These are phyloP conservation scores for Gallinago nigripennis DNA, from an alignment of 2,797 vertebrate species.

Conservation along the genomic window DNA sequence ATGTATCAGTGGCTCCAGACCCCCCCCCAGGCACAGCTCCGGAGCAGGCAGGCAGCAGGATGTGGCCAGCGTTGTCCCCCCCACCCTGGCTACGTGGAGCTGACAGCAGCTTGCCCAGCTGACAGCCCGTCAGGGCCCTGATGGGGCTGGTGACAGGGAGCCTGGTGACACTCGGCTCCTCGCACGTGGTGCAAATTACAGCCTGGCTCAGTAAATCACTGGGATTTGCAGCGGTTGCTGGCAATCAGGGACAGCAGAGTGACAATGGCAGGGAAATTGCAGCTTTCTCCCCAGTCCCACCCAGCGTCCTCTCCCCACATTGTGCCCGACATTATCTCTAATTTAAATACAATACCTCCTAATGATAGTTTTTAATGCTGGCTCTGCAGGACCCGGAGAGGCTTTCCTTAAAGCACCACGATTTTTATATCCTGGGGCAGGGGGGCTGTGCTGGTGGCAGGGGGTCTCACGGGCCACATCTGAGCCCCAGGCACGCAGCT, in stretches of 20 bases:
- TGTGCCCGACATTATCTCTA: constrained; percentile 73
- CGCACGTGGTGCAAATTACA: constrained; percentile 73
- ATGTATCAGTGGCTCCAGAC: fast-evolving
- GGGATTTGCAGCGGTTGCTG: constrained; percentile 58
- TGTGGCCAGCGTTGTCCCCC: neutral
- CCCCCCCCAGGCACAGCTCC: fast-evolving
- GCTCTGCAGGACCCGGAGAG: constrained; percentile 39
- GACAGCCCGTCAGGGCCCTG: constrained; percentile 40
- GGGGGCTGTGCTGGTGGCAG: neutral
- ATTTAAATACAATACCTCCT: constrained; percentile 76
- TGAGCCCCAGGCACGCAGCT: neutral
- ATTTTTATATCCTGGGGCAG: neutral
- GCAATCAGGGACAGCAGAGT: constrained; percentile 59
- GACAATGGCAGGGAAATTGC: constrained; percentile 73
- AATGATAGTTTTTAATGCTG: constrained; percentile 67
- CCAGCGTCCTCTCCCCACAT: constrained; percentile 59
- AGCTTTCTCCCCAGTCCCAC: constrained; percentile 71
- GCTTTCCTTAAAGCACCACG: constrained; percentile 1
- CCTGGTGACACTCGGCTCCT: constrained; percentile 51
- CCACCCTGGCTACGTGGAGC: fast-evolving
- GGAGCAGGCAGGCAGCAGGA: neutral
- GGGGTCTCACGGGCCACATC: neutral
- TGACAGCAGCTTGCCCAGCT: neutral
- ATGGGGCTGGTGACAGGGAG: constrained; percentile 19
- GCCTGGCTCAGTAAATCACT: constrained; percentile 66